Evolutionary conservation across 1,140 invertebrate species (phyloP).

Genomic region (Bombus affinis): DNA sequence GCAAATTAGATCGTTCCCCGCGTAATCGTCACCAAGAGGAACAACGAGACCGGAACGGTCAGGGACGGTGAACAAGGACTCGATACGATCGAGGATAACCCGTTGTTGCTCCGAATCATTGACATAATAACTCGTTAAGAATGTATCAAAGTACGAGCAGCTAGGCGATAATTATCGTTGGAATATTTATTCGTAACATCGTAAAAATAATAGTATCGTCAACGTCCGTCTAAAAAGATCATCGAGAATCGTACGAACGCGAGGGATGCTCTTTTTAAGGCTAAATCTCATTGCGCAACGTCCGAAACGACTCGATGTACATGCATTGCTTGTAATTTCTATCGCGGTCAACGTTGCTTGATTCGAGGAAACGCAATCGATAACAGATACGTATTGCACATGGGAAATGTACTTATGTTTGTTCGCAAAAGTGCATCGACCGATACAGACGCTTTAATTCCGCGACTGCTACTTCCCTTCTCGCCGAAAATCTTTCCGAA

Average conservation of each 20-base stretch:
- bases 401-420: too few relatives aligned
- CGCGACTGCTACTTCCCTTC: too few relatives aligned
- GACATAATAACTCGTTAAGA: conserved; percentile 36
- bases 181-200: neutral
- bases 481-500: too few relatives aligned
- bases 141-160: neutral
- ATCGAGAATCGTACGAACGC: neutral
- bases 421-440: too few relatives aligned
- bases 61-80: conserved; percentile 67
- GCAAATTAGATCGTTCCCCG: conserved; percentile 54
- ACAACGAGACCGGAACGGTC: conserved; percentile 73
- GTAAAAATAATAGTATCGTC: neutral
- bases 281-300: neutral
- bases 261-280: neutral
- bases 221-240: neutral
- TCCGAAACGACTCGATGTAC: too few relatives aligned
- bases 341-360: neutral
- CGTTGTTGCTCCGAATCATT: conserved; percentile 38
- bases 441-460: too few relatives aligned
- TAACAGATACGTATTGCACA: too few relatives aligned
- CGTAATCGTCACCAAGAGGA: conserved; percentile 55
- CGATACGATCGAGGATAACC: conserved; percentile 60
- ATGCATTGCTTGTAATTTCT: neutral
- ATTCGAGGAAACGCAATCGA: neutral
- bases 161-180: neutral